phyloP scores from a whole-genome alignment of 2,113 vertebrate species.

The Ciconia boyciana region DNA sequence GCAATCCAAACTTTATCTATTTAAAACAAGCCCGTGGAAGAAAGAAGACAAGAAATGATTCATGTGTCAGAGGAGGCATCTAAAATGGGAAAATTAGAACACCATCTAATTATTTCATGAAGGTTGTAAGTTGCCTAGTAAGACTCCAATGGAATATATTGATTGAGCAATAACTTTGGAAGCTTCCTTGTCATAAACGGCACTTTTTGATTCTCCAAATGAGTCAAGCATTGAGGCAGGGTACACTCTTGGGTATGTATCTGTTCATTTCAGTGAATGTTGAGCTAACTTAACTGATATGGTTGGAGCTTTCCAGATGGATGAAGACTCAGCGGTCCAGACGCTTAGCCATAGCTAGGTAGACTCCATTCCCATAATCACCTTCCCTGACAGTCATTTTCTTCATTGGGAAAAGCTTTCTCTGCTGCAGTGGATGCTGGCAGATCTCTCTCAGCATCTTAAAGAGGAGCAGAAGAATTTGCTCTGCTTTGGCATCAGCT shows the following conservation, averaged over 20 bases:
- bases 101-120: not conserved
- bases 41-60: slow-evolving; percentile 2
- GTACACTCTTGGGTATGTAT: accelerated
- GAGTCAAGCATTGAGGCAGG: not conserved
- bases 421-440: not conserved
- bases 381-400: not conserved
- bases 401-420: not conserved
- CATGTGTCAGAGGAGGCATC: not conserved
- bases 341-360: not conserved
- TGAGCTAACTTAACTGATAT: not conserved
- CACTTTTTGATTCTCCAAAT: not conserved
- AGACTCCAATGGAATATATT: not conserved
- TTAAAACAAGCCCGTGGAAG: not conserved
- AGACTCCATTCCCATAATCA: not conserved
- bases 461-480: not conserved
- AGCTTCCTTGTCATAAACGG: not conserved
- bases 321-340: not conserved
- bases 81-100: not conserved
- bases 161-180: not conserved
- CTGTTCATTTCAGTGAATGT: not conserved
- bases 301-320: not conserved
- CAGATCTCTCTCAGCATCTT: not conserved
- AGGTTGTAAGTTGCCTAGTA: not conserved
- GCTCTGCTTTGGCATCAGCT: not conserved
- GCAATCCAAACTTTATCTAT: not conserved